Percentiles rank a stretch among this genome's conserved stretches.
phyloP scores from a whole-genome alignment of 2,113 vertebrate species.

The Coryphaenoides rupestris region DNA sequence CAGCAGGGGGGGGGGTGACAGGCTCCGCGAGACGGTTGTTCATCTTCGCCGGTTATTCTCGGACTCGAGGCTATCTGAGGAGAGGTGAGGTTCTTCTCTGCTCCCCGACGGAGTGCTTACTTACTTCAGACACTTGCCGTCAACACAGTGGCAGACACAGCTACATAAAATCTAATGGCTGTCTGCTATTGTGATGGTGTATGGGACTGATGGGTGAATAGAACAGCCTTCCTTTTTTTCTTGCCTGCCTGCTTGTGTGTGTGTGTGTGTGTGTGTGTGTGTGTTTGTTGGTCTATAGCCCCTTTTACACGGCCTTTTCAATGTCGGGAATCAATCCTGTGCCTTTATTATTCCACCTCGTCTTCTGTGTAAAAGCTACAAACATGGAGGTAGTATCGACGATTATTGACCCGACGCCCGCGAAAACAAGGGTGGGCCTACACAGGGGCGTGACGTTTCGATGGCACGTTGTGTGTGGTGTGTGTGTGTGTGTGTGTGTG shows the following conservation, averaged over 20 bases:
- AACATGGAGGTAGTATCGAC: too few species aligned
- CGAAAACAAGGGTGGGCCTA: too few species aligned
- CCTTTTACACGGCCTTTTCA: too few species aligned
- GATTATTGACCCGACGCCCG: too few species aligned
- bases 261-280: neutral
- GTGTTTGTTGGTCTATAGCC: too few species aligned
- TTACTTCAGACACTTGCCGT: slow-evolving; percentile 43
- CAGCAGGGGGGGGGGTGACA: slow-evolving; percentile 13
- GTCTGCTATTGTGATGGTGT: slow-evolving; percentile 33
- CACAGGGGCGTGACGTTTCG: too few species aligned
- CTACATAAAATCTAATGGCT: slow-evolving; percentile 55
- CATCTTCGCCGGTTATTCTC: slow-evolving; percentile 19
- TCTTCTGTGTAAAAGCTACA: too few species aligned
- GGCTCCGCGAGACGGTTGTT: slow-evolving; percentile 56
- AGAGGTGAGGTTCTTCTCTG: neutral
- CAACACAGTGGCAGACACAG: slow-evolving; percentile 25
- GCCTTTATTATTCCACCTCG: too few species aligned
- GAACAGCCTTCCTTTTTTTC: neutral
- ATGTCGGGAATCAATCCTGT: too few species aligned
- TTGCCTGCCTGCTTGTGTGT: neutral
- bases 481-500: too few species aligned
- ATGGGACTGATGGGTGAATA: slow-evolving; percentile 40
- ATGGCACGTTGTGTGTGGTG: too few species aligned
- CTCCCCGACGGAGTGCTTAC: slow-evolving; percentile 26
- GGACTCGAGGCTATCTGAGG: slow-evolving; percentile 25